Conservation (phyloP, 2,113 vertebrate genomes). For the Phoxinus phoxinus region DNA sequence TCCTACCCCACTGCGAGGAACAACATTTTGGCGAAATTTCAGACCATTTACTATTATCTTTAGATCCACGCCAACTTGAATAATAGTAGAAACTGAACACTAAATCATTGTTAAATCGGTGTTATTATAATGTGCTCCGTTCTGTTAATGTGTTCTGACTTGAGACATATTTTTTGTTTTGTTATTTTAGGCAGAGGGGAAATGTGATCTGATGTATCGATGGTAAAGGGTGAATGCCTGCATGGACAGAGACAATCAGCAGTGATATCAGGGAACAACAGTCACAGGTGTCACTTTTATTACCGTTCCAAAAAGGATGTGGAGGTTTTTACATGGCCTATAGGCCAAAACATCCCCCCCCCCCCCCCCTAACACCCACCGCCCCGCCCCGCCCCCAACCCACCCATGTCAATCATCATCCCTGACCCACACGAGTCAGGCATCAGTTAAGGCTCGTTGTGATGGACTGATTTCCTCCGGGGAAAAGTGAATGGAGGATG, state of each 20-base stretch:
- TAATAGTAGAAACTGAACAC: too few species aligned
- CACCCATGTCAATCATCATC: slow-evolving; percentile 40
- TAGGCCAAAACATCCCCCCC: background rate
- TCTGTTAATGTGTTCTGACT: too few species aligned
- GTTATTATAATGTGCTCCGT: too few species aligned
- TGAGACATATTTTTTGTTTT: too few species aligned
- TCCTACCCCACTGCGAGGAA: too few species aligned
- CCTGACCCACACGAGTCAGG: slow-evolving; percentile 28
- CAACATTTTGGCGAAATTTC: too few species aligned
- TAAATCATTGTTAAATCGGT: too few species aligned
- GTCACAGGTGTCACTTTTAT: slow-evolving; percentile 48
- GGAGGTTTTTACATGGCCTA: slow-evolving; percentile 32
- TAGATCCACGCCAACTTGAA: too few species aligned
- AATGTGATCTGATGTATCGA: background rate
- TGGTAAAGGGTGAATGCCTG: background rate
- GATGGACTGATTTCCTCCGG: slow-evolving; percentile 35
- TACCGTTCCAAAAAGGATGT: slow-evolving; percentile 41
- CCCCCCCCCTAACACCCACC: background rate
- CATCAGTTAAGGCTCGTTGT: slow-evolving; percentile 27
- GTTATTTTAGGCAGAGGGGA: too few species aligned
- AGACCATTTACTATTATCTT: too few species aligned
- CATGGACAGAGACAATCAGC: background rate
- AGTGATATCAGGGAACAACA: slow-evolving; percentile 21
- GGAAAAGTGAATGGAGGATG: slow-evolving; percentile 53
- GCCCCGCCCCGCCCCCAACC: slow-evolving; percentile 30